These are phyloP conservation scores for Ariolimax columbianus DNA, from an alignment of 2,888 invertebrate genomes.

Conservation along the genomic window DNA sequence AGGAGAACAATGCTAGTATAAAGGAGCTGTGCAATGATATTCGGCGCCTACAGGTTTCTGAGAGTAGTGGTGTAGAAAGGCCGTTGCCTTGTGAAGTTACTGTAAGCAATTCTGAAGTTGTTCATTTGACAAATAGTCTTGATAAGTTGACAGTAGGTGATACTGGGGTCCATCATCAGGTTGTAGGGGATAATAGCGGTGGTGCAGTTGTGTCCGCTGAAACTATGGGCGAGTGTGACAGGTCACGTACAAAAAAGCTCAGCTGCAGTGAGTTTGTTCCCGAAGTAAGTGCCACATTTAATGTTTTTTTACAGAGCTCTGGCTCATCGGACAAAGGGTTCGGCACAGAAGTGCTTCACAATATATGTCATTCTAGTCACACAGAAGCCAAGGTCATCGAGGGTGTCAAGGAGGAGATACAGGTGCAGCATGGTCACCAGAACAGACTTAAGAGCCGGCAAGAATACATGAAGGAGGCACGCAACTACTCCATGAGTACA, in stretches of 20 bases:
- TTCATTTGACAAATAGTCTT: conserved; percentile 35
- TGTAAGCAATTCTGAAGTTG: conserved; percentile 1
- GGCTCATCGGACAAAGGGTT: neutral
- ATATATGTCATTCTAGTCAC: neutral
- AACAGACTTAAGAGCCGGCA: conserved; percentile 49
- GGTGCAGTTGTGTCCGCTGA: neutral
- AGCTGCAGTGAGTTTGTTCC: neutral
- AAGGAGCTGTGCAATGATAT: neutral
- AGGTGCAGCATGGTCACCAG: neutral
- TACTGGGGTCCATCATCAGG: neutral
- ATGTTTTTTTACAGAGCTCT: neutral
- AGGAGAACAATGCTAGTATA: neutral
- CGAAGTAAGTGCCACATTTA: conserved; percentile 35
- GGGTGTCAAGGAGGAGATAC: neutral
- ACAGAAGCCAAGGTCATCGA: conserved; percentile 6
- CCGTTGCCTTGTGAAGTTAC: conserved; percentile 10
- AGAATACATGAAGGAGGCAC: conserved; percentile 57
- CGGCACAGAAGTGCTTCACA: neutral
- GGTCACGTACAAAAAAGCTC: neutral
- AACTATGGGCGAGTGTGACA: neutral
- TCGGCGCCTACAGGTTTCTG: neutral
- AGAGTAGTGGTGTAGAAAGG: neutral
- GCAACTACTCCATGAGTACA: conserved; percentile 58
- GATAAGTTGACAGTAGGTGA: conserved; percentile 25
- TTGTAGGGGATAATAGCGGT: neutral